Evolutionary conservation across 2,113 vertebrate species (phyloP).

Genomic region (Pongo pygmaeus): DNA sequence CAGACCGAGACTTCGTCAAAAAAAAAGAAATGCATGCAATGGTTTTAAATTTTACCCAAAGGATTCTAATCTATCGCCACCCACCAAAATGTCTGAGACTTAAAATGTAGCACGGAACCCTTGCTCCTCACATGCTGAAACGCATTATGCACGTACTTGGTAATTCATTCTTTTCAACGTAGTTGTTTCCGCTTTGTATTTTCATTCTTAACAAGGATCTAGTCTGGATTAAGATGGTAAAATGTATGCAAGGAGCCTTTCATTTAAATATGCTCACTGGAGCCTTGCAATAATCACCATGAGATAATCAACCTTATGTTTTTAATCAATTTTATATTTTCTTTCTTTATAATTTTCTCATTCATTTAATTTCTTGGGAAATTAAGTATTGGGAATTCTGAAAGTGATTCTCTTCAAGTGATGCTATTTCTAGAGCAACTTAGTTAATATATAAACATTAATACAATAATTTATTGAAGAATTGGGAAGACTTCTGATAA

Average conservation of each 20-base stretch:
- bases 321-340: constrained; percentile 2
- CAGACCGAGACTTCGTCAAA: too few relatives aligned
- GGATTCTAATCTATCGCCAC: not conserved
- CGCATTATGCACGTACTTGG: not conserved
- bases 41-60: constrained; percentile 12
- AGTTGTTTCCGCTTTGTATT: not conserved
- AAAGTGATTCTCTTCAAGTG: constrained; percentile 9
- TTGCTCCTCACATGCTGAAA: not conserved
- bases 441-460: not conserved
- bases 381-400: not conserved
- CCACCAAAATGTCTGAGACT: not conserved
- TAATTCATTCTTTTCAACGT: not conserved
- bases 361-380: constrained; percentile 20
- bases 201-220: not conserved
- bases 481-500: not conserved
- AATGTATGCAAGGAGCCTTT: not conserved
- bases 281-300: not conserved
- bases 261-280: constrained; percentile 3
- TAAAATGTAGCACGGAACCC: not conserved
- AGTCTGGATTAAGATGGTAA: not conserved
- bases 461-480: not conserved
- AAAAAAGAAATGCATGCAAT: not conserved
- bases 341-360: not conserved
- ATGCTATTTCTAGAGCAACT: not conserved
- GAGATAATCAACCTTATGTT: not conserved